Evolutionary conservation across 2,797 vertebrate species (phyloP).

Genomic region (Smutsia temminckii): DNA sequence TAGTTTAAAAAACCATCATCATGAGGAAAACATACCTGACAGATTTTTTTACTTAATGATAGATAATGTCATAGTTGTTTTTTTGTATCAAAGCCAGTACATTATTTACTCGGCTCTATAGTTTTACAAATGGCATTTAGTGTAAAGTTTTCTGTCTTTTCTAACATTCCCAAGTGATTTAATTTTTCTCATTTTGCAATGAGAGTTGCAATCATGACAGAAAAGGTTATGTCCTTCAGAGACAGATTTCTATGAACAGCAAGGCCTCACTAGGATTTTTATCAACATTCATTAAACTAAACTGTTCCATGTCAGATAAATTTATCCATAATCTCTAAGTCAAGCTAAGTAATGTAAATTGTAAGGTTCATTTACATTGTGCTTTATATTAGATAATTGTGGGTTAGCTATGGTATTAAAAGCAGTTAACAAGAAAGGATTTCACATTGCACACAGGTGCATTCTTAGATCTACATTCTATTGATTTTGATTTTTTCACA

Average conservation of each 20-base stretch:
- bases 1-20: slow-evolving; percentile 55
- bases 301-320: slow-evolving; percentile 65
- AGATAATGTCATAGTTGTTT: slow-evolving; percentile 81
- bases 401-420: neutral
- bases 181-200: slow-evolving; percentile 81
- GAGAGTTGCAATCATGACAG: slow-evolving; percentile 81
- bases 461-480: neutral
- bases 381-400: slow-evolving; percentile 34
- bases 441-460: neutral
- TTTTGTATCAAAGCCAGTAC: slow-evolving; percentile 79
- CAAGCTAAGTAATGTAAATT: slow-evolving; percentile 64
- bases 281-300: slow-evolving; percentile 71
- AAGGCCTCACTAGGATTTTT: slow-evolving; percentile 70
- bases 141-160: slow-evolving; percentile 82
- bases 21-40: slow-evolving; percentile 76
- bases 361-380: neutral
- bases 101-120: slow-evolving; percentile 79
- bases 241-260: slow-evolving; percentile 68
- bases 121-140: slow-evolving; percentile 81
- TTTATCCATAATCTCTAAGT: slow-evolving; percentile 60
- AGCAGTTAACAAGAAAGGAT: neutral
- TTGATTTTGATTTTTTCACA: neutral
- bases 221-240: slow-evolving; percentile 78
- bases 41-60: slow-evolving; percentile 74
- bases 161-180: slow-evolving; percentile 81